Conservation (phyloP, 2,888 invertebrate genomes). For the Athalia cordata region DNA sequence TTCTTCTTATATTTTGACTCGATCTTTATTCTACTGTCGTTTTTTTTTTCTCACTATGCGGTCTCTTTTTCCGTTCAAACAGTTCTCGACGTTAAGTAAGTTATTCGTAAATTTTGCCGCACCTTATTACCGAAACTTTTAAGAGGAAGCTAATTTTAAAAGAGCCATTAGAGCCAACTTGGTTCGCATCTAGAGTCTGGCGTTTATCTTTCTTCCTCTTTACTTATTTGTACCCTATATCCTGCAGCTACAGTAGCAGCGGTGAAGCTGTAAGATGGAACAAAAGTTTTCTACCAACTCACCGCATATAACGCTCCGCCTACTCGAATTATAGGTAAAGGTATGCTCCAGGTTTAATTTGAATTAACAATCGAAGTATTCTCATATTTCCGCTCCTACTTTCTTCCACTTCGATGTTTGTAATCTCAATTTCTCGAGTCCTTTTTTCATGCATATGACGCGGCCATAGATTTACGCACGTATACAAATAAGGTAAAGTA, state of each 20-base stretch:
- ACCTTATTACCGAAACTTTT: conserved; percentile 41
- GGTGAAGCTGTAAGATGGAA: not conserved
- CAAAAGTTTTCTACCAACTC: conserved; percentile 11
- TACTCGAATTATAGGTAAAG: not conserved
- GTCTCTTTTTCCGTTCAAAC: conserved; percentile 19
- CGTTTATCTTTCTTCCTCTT: conserved; percentile 35
- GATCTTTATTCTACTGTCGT: not conserved
- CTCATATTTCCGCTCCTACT: too few species aligned
- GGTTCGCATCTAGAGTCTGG: conserved; percentile 26
- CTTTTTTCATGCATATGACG: too few species aligned
- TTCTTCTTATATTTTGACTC: not conserved
- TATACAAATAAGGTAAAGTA: too few species aligned
- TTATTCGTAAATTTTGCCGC: conserved; percentile 44
- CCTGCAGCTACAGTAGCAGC: not conserved
- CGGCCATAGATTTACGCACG: too few species aligned
- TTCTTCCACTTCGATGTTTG: too few species aligned
- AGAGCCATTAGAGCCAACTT: conserved; percentile 37
- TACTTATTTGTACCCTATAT: conserved; percentile 18
- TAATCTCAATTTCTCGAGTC: too few species aligned
- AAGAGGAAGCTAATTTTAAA: conserved; percentile 43
- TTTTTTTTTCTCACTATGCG: not conserved
- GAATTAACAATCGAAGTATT: conserved; percentile 23
- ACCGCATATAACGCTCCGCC: not conserved
- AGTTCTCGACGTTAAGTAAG: conserved; percentile 39
- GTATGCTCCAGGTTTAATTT: not conserved